Base-by-base conservation (phyloP, 64 coral and sea anemone genomes). In the Dendronephthya gigantea region DNA sequence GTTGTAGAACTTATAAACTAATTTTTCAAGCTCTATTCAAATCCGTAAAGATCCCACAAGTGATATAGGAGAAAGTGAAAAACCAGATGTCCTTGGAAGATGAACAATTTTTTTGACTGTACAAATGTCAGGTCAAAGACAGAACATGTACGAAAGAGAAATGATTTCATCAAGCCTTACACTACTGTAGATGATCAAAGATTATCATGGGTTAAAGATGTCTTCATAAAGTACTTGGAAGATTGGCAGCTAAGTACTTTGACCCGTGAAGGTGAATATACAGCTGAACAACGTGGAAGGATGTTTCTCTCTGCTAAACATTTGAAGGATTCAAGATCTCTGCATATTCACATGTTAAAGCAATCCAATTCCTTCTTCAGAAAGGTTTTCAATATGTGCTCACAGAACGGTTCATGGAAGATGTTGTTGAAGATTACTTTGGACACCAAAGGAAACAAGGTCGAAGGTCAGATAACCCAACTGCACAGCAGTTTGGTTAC, bases 241-340 rank as follows among this genome's bases (percentile, higher is more conserved):
- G 23, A 23, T 23, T 55, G 50, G 50, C 9, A 55, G 23, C 10
- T 12, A 55, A 55, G 50, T 23, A 55, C 50, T 23, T 55, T 55
- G 23, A 55, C 50, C 50, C 50, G 50, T 9, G 50, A 55, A 55
- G 50, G 50, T 23, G 23, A 55, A 12, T 55, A 55, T 23, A 55
- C 50, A 12, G 50, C 50, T 55, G 50, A 55, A 12, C 10, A 55
- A 55, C 9, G 50, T 9, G 10, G 23, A 23, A 9, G 50, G 31
- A 74, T 74, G 68, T 74, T 74, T 74, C 68, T 74, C 68, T 74
- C 31, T n/a, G n/a, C 68, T 29, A 74, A 35, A 74, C 68, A 13
- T 74, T 25, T 35, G 68, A 74, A 74, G 68, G 68, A 11, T 29
- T 74, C n/a, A 74, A 74, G 68, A 74, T 74, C 32, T 13, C 68